Evolutionary conservation across 1,140 invertebrate species (phyloP).

Genomic region (Papilio polytes): DNA sequence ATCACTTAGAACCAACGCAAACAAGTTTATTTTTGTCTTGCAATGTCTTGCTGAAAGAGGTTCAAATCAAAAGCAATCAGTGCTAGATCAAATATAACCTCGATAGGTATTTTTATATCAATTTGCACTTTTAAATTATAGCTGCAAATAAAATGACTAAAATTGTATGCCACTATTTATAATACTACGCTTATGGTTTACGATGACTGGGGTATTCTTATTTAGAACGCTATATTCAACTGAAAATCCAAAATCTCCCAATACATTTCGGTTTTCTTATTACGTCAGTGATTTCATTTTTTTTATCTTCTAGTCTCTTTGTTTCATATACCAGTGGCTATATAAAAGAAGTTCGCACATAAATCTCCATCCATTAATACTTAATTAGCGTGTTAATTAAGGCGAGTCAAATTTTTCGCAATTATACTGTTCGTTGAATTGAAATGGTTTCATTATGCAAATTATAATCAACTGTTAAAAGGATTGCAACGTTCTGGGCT

Average conservation of each 20-base stretch:
- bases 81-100: no score
- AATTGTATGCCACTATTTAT: no score
- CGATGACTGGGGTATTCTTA: no score
- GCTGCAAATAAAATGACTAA: no score
- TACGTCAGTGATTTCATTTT: background rate
- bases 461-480: conserved; percentile 40
- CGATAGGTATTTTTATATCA: no score
- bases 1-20: background rate
- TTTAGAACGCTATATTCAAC: no score
- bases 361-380: conserved; percentile 23
- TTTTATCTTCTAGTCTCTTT: background rate
- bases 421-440: conserved; percentile 35
- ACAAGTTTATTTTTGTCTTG: background rate
- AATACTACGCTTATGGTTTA: no score
- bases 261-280: background rate
- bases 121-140: no score
- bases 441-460: conserved; percentile 39
- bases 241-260: background rate
- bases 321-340: background rate
- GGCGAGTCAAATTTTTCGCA: conserved; percentile 39
- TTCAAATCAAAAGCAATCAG: no score
- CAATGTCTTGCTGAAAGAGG: no score
- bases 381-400: conserved; percentile 37
- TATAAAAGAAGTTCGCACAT: conserved; percentile 29
- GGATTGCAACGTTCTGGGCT: conserved; percentile 23